Percentiles rank a stretch among this genome's conserved stretches.
These are phyloP conservation scores for Erythrolamprus reginae DNA, from an alignment of 2,113 vertebrate genomes.

Conservation along the genomic window DNA sequence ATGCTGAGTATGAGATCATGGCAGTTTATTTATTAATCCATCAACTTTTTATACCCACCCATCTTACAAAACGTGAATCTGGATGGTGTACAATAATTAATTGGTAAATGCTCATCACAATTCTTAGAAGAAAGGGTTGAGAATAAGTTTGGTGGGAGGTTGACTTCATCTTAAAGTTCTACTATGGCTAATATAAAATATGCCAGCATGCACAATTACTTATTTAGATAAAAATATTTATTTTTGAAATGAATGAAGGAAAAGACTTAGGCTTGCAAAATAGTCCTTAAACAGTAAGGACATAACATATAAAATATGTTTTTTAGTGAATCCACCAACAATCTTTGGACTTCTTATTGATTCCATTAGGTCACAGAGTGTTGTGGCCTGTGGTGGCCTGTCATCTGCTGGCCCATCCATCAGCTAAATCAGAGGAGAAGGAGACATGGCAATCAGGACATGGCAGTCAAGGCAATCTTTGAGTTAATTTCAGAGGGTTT, in stretches of 20 bases:
- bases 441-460: too few relatives aligned
- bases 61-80: neutral
- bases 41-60: neutral
- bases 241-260: neutral
- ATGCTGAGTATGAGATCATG: neutral
- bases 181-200: neutral
- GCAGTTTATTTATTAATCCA: neutral
- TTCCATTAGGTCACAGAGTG: neutral
- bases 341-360: too few relatives aligned
- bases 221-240: neutral
- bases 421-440: too few relatives aligned
- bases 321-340: too few relatives aligned
- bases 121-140: neutral
- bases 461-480: too few relatives aligned
- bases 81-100: neutral
- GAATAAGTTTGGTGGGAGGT: neutral
- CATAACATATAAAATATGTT: neutral
- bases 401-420: too few relatives aligned
- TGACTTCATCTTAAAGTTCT: neutral
- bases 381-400: too few relatives aligned
- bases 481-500: too few relatives aligned
- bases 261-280: neutral
- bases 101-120: neutral
- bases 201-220: neutral
- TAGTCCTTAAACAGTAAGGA: neutral